phyloP scores from a whole-genome alignment of 2,797 vertebrate genomes.

The Cuniculus paca region DNA sequence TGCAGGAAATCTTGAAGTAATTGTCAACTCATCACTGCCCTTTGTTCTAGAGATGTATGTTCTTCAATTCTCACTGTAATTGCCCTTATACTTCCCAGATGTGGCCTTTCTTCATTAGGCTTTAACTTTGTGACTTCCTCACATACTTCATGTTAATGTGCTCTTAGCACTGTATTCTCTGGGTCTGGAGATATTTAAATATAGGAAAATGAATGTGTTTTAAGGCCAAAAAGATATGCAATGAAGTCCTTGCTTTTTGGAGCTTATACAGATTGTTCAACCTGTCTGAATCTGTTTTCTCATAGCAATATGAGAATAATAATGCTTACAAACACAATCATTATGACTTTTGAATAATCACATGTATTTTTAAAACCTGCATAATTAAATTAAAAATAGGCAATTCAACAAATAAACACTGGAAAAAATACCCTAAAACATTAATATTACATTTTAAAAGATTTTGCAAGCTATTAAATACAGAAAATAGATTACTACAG shows the following conservation, averaged over 20 bases:
- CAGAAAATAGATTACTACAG: neutral
- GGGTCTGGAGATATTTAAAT: neutral
- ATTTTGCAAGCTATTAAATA: neutral
- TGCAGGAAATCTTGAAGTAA: constrained; percentile 38
- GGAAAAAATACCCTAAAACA: neutral
- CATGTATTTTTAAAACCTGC: neutral
- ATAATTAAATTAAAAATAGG: constrained; percentile 9
- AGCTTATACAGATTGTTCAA: neutral
- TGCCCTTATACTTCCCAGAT: neutral
- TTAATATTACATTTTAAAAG: neutral
- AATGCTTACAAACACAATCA: neutral
- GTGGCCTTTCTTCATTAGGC: neutral
- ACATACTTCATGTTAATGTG: neutral
- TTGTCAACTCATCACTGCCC: constrained; percentile 68
- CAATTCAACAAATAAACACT: neutral
- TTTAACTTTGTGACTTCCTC: neutral
- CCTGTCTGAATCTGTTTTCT: constrained; percentile 12
- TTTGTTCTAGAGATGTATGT: constrained; percentile 48
- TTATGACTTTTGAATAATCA: constrained; percentile 22
- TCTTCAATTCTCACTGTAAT: neutral
- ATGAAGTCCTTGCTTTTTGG: neutral
- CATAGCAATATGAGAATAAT: neutral
- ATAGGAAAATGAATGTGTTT: neutral
- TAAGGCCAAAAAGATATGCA: neutral
- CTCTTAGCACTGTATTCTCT: neutral